These are phyloP conservation scores for Ditylenchus dipsaci DNA, from an alignment of 1,140 invertebrate species.

Conservation along the genomic window DNA sequence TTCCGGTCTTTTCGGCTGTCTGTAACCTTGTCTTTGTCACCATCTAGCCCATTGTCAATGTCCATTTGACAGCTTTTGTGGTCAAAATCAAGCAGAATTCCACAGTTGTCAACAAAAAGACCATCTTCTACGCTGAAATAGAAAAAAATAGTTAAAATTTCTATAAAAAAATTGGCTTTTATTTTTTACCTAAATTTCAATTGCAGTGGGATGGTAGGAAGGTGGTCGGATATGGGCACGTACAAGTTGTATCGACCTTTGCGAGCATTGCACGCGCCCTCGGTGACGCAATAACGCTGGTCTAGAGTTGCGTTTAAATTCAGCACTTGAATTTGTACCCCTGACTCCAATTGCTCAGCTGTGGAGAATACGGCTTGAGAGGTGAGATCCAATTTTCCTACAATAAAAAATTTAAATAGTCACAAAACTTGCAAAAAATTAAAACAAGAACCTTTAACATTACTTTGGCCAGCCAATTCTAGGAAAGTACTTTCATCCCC, in stretches of 20 bases:
- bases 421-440: not conserved
- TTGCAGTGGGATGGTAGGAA: slow-evolving; percentile 46
- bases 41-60: not conserved
- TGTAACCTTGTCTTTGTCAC: too few species aligned
- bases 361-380: not conserved
- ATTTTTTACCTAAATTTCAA: slow-evolving; percentile 41
- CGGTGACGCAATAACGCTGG: slow-evolving; percentile 44
- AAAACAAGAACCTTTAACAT: not conserved
- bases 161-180: not conserved
- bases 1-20: not conserved
- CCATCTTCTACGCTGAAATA: slow-evolving; percentile 34
- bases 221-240: slow-evolving; percentile 49
- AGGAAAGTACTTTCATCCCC: not conserved
- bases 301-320: slow-evolving; percentile 51
- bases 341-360: not conserved
- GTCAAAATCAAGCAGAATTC: slow-evolving; percentile 26
- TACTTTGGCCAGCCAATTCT: not conserved
- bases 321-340: slow-evolving; percentile 25
- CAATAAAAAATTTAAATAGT: too few species aligned
- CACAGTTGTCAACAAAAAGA: slow-evolving; percentile 39
- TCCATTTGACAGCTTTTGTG: slow-evolving; percentile 34
- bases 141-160: slow-evolving; percentile 4
- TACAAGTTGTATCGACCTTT: slow-evolving; percentile 52
- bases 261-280: slow-evolving; percentile 39
- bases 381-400: too few species aligned